Base-by-base conservation (phyloP, 2,888 invertebrate species). In the Eilema sororculum region DNA sequence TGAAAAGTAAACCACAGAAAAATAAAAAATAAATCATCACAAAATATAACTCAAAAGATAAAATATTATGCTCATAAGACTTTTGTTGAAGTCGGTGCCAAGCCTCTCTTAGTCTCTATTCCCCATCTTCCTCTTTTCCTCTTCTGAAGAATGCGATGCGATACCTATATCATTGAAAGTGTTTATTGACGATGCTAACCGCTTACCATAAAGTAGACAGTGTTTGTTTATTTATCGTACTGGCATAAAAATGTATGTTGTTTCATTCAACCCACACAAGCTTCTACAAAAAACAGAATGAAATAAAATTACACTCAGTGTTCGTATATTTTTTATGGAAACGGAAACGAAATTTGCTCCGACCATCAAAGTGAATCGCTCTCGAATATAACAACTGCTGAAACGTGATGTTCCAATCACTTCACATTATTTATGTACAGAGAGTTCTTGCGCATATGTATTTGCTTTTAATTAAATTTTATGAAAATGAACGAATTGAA, bases 351-450 rank as follows among this genome's bases (percentile, higher is more conserved):
- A 77, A 69, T 73, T 81, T 68, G 67, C 70, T 69, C 72, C 74
- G 77, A 77, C 79, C 81, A 81, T 69, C 67, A 77, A 77, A 76
- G 71, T 76, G 79, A 78, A 79, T 72, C 78, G 73, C 73, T 74
- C 80, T 80, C 64, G 67, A 79, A 76, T 68, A 78, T 73, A 79
- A 73, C 70, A 28, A 73, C 30, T 62, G 24, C 67, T 59, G 69
- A 58, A 77, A 81, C 78, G 73, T 78, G 76, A 74, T 67, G 72
- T 74, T 73, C 72, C 37, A 57, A 67, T 68, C 68, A 71, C 66
- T 74, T 69, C 30, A 62, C 33, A 22, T 57, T 73, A 56, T 62
- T 10, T 62, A 30, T 16, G n/a, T 20, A 24, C 46, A 46, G 20
- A 46, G 20, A 6, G 20, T 46, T 20, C 20, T 20, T 20, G 46